phyloP scores from a whole-genome alignment of 2,888 invertebrate species.

The Tenthredo amoena region DNA sequence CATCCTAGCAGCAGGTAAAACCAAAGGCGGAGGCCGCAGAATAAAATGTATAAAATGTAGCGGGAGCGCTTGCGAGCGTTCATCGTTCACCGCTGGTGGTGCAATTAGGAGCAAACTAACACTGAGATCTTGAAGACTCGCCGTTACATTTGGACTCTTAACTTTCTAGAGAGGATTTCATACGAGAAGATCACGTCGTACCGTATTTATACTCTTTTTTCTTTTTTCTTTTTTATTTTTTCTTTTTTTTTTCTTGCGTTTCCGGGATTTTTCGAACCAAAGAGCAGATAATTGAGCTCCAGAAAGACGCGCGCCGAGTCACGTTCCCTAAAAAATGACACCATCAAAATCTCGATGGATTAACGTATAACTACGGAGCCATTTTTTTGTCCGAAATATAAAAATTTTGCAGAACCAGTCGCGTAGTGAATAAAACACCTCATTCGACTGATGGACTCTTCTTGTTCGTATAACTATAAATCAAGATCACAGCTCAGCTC shows the following conservation, averaged over 20 bases:
- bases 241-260: neutral
- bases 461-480: slow-evolving; percentile 20
- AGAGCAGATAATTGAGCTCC: neutral
- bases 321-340: slow-evolving; percentile 21
- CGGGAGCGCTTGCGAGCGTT: neutral
- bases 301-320: slow-evolving; percentile 27
- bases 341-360: neutral
- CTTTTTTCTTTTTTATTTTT: neutral
- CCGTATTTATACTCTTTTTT: neutral
- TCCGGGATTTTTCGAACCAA: slow-evolving; percentile 30
- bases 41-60: slow-evolving; percentile 47
- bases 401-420: neutral
- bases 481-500: slow-evolving; percentile 27
- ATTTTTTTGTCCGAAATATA: neutral
- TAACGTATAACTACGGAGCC: neutral
- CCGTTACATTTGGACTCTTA: slow-evolving; percentile 28
- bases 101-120: slow-evolving; percentile 63
- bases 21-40: slow-evolving; percentile 57
- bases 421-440: neutral
- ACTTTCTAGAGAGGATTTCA: slow-evolving; percentile 28
- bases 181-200: neutral
- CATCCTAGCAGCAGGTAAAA: slow-evolving; percentile 66
- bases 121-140: slow-evolving; percentile 4
- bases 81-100: slow-evolving; percentile 54
- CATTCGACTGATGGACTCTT: neutral